These are phyloP conservation scores for Otolemur crassicaudatus DNA, from an alignment of 2,797 vertebrate genomes.

Conservation along the genomic window DNA sequence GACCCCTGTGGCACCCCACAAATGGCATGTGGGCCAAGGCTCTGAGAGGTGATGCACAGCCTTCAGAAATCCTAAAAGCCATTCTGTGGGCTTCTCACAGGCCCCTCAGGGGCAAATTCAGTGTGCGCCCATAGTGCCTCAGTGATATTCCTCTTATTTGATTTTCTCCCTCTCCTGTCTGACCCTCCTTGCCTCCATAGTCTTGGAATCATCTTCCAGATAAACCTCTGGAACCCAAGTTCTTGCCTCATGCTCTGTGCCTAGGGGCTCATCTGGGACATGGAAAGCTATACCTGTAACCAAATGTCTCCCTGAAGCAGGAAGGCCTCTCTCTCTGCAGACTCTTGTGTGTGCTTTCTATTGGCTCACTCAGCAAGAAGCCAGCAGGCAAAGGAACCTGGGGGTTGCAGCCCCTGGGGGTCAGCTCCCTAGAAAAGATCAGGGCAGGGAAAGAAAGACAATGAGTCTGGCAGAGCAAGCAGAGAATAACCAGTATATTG, in stretches of 20 bases:
- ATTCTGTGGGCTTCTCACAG: background rate
- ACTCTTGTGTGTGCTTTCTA: background rate
- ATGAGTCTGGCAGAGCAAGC: background rate
- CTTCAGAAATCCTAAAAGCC: background rate
- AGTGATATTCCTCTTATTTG: accelerated
- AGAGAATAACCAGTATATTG: background rate
- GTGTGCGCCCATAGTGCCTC: background rate
- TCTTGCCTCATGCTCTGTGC: background rate
- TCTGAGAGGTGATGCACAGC: background rate
- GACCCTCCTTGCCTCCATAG: background rate
- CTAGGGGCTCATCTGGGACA: background rate
- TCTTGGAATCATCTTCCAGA: background rate
- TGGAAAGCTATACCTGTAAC: background rate
- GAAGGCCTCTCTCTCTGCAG: background rate
- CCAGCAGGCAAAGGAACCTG: background rate
- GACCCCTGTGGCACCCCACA: background rate
- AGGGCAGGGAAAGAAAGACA: background rate
- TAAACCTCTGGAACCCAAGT: background rate
- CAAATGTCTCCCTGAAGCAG: background rate
- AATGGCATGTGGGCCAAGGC: background rate
- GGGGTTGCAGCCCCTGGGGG: background rate
- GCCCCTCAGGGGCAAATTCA: background rate
- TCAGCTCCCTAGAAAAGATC: background rate
- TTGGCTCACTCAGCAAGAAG: background rate
- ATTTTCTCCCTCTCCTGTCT: background rate